Base-by-base conservation (phyloP, 1,140 invertebrate species). In the Drosophila ficusphila region DNA sequence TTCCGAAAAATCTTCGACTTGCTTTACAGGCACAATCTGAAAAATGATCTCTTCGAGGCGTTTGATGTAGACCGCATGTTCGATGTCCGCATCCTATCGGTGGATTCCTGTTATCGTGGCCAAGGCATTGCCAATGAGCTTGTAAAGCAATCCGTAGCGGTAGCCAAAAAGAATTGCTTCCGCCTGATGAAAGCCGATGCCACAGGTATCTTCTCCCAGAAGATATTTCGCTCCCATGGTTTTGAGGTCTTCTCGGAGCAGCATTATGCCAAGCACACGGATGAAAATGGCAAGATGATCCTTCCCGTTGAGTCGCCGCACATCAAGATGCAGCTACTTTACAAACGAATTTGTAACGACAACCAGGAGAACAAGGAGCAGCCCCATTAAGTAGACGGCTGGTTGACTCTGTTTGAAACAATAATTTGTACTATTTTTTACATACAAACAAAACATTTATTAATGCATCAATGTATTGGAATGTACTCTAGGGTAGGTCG, bases 161-260 rank as follows among this genome's bases (percentile, higher is more conserved):
- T 94, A n/a, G 96, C 95, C 0, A 93, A 91, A 71, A 92, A 94
- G 60, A 91, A 93, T 57, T 94, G 94, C 21, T 96, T 95, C 76
- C 95, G 95, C 92, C 73, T 96, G 9, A 94, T 96, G 48, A 96
- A 96, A 90, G 94, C 94, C 14, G 96, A 96, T 77, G 95, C 96
- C 3, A 97, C 96, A 0, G 95, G 96, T 14, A 92, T 95, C 0
- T 97, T 93, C 76, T 96, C 96, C 0, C 95, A 96, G 79, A 95
- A 94, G 76, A 95, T 96, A 16, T 94, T 94, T 42, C 92, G 93
- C 78, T 94, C 93, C 16, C 91, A 94, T 11, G 96, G 95, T 0
- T 94, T 96, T 62, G 91, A 93, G 42, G 93, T 93, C 1, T 91
- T 95, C 18, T 92, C 93, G 11, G 94, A 94, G 58, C 93, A 96